Evolutionary conservation across 2,113 vertebrate species (phyloP).

Genomic region (Poeciliopsis prolifica): DNA sequence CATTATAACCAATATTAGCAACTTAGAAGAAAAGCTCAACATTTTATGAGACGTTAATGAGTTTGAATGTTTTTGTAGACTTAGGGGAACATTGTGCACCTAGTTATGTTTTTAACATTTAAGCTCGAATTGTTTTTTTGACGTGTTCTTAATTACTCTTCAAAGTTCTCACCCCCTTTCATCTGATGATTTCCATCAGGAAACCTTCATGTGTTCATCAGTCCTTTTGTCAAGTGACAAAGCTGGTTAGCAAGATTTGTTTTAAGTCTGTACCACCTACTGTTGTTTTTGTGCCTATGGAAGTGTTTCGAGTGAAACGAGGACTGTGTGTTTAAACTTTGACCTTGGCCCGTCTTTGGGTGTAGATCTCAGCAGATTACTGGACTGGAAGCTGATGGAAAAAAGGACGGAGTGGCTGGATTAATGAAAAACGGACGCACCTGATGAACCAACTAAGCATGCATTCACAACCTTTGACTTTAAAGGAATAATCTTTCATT

Average conservation of each 20-base stretch:
- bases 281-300: slow-evolving; percentile 31
- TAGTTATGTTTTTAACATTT: no score
- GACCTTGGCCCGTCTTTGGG: slow-evolving; percentile 27
- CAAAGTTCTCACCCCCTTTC: no score
- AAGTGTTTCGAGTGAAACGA: slow-evolving; percentile 13
- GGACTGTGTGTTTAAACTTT: slow-evolving; percentile 33
- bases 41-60: no score
- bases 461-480: no score
- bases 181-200: no score
- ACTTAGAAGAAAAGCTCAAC: no score
- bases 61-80: no score
- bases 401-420: background rate
- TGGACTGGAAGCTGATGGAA: slow-evolving; percentile 9
- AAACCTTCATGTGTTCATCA: slow-evolving; percentile 8
- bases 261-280: background rate
- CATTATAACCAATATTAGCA: no score
- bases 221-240: slow-evolving; percentile 31
- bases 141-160: no score
- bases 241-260: slow-evolving; percentile 18
- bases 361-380: slow-evolving; percentile 25
- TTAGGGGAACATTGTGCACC: no score
- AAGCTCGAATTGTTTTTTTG: no score
- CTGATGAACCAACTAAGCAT: background rate
- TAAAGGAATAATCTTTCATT: no score
- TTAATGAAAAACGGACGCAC: slow-evolving; percentile 36